These are phyloP conservation scores for Deilephila elpenor DNA, from an alignment of 2,888 invertebrate genomes.

Conservation along the genomic window DNA sequence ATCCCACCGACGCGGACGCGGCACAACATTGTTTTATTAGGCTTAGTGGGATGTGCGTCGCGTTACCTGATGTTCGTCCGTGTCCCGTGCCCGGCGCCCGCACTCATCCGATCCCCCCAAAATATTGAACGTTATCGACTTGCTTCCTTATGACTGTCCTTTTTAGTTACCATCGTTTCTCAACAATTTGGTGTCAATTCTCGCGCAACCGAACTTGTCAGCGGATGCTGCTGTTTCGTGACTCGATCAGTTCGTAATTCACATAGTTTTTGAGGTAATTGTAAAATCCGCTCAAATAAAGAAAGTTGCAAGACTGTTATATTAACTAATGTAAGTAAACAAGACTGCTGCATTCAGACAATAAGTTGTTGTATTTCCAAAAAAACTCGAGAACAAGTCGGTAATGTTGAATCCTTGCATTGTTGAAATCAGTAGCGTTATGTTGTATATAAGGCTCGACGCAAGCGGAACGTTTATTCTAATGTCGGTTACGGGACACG, in stretches of 20 bases:
- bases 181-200: not conserved
- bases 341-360: slow-evolving; percentile 20
- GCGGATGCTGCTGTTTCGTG: not conserved
- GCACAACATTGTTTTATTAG: slow-evolving; percentile 71
- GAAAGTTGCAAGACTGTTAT: slow-evolving; percentile 20
- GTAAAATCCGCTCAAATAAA: not conserved
- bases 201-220: not conserved
- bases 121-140: slow-evolving; percentile 1
- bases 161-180: not conserved
- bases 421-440: slow-evolving; percentile 11
- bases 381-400: not conserved
- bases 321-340: slow-evolving; percentile 16
- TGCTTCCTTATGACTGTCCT: not conserved
- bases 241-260: not conserved
- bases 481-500: slow-evolving; percentile 50
- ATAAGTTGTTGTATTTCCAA: not conserved
- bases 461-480: slow-evolving; percentile 31
- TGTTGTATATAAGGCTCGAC: slow-evolving; percentile 23
- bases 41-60: slow-evolving; percentile 72
- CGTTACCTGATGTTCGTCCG: slow-evolving; percentile 75
- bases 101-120: slow-evolving; percentile 5
- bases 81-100: slow-evolving; percentile 53
- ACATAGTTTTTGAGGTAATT: not conserved
- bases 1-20: slow-evolving; percentile 77
- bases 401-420: slow-evolving; percentile 8